Conservation (phyloP, 2,888 invertebrate genomes). For the Drosophila meridiana region DNA sequence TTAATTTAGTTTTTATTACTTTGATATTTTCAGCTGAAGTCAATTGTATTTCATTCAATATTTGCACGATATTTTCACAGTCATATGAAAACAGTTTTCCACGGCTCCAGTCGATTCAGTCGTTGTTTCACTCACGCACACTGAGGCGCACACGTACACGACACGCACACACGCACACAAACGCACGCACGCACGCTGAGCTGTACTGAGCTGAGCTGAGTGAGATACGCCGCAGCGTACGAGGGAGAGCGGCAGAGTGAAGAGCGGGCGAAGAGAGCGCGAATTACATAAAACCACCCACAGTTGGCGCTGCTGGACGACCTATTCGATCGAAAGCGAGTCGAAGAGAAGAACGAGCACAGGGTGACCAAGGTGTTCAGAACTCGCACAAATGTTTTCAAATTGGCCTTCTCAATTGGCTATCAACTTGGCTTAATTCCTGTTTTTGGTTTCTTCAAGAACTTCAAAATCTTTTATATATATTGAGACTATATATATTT, state of each 20-base stretch:
- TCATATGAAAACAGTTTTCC: constrained; percentile 42
- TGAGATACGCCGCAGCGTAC: constrained; percentile 10
- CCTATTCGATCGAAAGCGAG: constrained; percentile 59
- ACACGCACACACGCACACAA: constrained; percentile 45
- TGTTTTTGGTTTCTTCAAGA: constrained; percentile 2
- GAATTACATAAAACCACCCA: constrained; percentile 48
- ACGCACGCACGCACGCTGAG: constrained; percentile 41
- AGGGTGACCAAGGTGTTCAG: constrained; percentile 63
- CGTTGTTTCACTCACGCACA: constrained; percentile 60
- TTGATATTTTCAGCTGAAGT: not conserved
- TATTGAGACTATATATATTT: not conserved
- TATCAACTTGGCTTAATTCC: not conserved
- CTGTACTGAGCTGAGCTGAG: constrained; percentile 12
- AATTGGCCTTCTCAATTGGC: constrained; percentile 53
- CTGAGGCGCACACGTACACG: constrained; percentile 47
- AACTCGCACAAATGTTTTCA: constrained; percentile 58
- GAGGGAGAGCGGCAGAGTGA: constrained; percentile 50
- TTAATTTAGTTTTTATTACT: not conserved
- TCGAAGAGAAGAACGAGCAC: constrained; percentile 60
- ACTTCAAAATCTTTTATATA: not conserved
- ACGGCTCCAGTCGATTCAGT: constrained; percentile 35
- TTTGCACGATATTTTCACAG: constrained; percentile 32
- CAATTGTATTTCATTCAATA: constrained; percentile 9
- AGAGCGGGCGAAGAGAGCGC: constrained; percentile 70
- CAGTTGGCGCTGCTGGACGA: constrained; percentile 39